Conservation (phyloP, 2,888 invertebrate genomes). For the Tenthredo distinguenda region DNA sequence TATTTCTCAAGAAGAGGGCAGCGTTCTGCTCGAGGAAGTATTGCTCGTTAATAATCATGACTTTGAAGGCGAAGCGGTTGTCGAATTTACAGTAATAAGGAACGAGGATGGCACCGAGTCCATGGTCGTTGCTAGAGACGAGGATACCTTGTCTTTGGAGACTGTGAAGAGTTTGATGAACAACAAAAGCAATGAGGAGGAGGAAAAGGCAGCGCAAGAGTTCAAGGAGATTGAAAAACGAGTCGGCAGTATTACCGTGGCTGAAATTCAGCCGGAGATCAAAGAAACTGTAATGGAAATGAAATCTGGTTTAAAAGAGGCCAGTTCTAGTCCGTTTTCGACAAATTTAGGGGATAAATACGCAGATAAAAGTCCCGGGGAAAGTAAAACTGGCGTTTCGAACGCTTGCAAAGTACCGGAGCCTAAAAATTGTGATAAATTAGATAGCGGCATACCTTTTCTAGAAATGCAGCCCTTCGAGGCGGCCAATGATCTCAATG, state of each 20-base stretch:
- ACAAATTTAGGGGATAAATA: background rate
- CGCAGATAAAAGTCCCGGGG: background rate
- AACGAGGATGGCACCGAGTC: slow-evolving; percentile 68
- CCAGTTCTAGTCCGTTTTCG: background rate
- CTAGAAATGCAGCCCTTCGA: slow-evolving; percentile 5
- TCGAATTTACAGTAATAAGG: slow-evolving; percentile 71
- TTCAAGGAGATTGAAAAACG: slow-evolving; percentile 53
- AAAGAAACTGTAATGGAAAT: background rate
- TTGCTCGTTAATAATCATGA: slow-evolving; percentile 65
- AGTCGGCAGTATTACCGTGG: slow-evolving; percentile 53
- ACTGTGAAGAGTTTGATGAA: slow-evolving; percentile 14
- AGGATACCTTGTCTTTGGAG: slow-evolving; percentile 53
- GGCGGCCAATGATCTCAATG: background rate
- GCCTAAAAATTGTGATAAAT: background rate
- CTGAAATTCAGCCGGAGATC: slow-evolving; percentile 41
- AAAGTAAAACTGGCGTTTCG: background rate
- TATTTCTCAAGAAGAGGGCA: slow-evolving; percentile 62
- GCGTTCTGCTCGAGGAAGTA: slow-evolving; percentile 68
- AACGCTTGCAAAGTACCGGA: background rate
- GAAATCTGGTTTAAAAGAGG: background rate
- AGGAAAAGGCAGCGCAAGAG: background rate
- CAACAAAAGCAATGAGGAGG: slow-evolving; percentile 26
- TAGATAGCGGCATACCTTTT: slow-evolving; percentile 22
- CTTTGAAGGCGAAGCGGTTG: slow-evolving; percentile 64
- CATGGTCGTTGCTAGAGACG: slow-evolving; percentile 64